Percentiles rank a stretch among this genome's conserved stretches.
Evolutionary conservation across 2,113 vertebrate species (phyloP).

Genomic region (Acanthochromis polyacanthus): DNA sequence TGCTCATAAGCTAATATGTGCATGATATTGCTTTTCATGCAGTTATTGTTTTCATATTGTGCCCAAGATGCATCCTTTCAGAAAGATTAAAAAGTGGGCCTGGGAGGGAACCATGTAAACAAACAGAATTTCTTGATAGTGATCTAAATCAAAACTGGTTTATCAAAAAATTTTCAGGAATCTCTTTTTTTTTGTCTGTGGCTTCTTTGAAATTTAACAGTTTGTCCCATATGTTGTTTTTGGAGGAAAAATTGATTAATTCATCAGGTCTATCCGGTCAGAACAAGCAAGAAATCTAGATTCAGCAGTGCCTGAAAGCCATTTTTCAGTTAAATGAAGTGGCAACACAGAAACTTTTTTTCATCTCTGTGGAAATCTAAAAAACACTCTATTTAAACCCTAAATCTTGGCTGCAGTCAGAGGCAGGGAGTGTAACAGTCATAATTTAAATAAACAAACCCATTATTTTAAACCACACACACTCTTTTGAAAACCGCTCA

Average conservation of each 20-base stretch:
- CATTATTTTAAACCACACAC: conserved; percentile 6
- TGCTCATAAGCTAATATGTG: not conserved
- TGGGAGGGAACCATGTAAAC: not conserved
- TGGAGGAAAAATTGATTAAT: conserved; percentile 33
- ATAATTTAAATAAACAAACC: conserved; percentile 23
- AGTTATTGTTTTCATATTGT: not conserved
- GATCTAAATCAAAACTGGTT: not conserved
- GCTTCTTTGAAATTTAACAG: not conserved
- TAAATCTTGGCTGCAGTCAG: conserved; percentile 19
- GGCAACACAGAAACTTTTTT: conserved; percentile 28
- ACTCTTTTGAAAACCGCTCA: conserved; percentile 2
- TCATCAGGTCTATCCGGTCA: conserved; percentile 25
- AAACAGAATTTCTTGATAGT: not conserved
- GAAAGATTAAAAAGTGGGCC: not conserved
- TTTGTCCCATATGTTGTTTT: conserved; percentile 29
- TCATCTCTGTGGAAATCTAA: conserved; percentile 37
- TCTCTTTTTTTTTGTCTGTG: not conserved
- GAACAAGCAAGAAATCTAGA: conserved; percentile 17
- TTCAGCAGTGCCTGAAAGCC: conserved; percentile 31
- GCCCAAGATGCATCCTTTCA: not conserved
- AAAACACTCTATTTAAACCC: conserved; percentile 24
- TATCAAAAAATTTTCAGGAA: not conserved
- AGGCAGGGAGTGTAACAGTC: not conserved
- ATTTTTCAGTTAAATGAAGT: conserved; percentile 68
- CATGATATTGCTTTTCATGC: not conserved